These are phyloP conservation scores for Myotis pilosus DNA, from an alignment of 2,797 vertebrate genomes.

Conservation along the genomic window DNA sequence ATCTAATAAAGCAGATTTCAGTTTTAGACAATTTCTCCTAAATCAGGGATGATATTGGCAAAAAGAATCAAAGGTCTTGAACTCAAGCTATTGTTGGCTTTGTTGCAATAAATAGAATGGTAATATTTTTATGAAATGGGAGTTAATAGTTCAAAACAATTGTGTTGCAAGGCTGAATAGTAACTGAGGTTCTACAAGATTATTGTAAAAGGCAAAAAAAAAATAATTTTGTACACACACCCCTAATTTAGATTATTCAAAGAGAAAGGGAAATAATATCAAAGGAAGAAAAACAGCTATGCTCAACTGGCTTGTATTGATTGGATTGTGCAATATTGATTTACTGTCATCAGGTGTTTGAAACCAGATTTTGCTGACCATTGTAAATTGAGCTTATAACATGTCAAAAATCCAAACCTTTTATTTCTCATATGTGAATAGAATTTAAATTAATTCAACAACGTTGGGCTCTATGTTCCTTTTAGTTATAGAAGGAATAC, in stretches of 20 bases:
- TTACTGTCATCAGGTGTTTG: constrained; percentile 48
- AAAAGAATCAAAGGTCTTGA: constrained; percentile 35
- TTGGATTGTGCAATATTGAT: constrained; percentile 54
- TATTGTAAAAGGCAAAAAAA: constrained; percentile 7
- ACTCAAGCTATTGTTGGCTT: constrained; percentile 33
- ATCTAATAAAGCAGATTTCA: constrained; percentile 46
- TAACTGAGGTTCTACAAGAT: constrained; percentile 3
- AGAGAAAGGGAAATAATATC: constrained; percentile 9
- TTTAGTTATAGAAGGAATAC: constrained; percentile 31
- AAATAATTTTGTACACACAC: neutral
- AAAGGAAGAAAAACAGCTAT: neutral
- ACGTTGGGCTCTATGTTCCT: neutral
- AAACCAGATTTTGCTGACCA: constrained; percentile 54
- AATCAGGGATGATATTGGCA: neutral
- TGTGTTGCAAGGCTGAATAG: neutral
- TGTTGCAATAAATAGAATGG: constrained; percentile 35
- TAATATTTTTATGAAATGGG: constrained; percentile 41
- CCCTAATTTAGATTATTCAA: neutral
- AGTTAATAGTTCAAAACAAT: constrained; percentile 2
- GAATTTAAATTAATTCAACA: constrained; percentile 51
- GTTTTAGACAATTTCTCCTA: constrained; percentile 20
- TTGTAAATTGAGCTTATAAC: constrained; percentile 53
- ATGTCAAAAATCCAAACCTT: constrained; percentile 57
- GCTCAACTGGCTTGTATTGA: constrained; percentile 16
- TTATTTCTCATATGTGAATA: constrained; percentile 40